Conservation (phyloP, 1,140 invertebrate species). For the Brachionus paranguensis region DNA sequence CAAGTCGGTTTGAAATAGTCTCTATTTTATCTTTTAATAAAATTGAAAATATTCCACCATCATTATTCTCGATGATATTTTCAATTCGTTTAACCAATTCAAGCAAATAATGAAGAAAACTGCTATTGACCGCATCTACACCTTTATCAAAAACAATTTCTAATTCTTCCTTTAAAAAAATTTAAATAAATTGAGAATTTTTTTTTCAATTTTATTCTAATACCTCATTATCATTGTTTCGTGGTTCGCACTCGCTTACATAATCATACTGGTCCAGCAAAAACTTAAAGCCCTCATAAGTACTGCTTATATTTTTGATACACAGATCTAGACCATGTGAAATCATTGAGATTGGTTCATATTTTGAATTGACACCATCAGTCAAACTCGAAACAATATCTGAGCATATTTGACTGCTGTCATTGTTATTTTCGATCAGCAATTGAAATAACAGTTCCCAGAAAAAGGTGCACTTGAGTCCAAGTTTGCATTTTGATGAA, state of each 20-base stretch:
- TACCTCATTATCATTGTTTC: not conserved
- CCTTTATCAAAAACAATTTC: conserved; percentile 19
- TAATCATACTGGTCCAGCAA: not conserved
- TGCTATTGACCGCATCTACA: not conserved
- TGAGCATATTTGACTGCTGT: not conserved
- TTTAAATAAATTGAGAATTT: not conserved
- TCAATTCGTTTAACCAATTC: conserved; percentile 4
- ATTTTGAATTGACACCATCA: not conserved
- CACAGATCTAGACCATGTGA: not conserved
- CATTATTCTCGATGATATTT: not conserved
- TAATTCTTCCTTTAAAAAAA: not conserved
- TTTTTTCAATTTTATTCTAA: not conserved
- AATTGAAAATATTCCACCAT: not conserved
- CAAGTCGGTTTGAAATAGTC: not conserved
- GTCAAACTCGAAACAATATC: not conserved
- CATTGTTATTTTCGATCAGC: not conserved
- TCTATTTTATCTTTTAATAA: not conserved
- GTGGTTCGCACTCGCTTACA: not conserved
- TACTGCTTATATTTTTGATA: not conserved
- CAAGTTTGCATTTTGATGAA: not conserved
- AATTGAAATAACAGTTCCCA: conserved; percentile 11
- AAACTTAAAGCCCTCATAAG: not conserved
- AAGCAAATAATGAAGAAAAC: not conserved
- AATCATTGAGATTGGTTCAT: not conserved
- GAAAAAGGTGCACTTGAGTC: not conserved